A percentile compares a stretch with the other conserved stretches of the same genome.
Evolutionary conservation across 2,113 vertebrate species (phyloP).

Genomic region (Platichthys flesus): DNA sequence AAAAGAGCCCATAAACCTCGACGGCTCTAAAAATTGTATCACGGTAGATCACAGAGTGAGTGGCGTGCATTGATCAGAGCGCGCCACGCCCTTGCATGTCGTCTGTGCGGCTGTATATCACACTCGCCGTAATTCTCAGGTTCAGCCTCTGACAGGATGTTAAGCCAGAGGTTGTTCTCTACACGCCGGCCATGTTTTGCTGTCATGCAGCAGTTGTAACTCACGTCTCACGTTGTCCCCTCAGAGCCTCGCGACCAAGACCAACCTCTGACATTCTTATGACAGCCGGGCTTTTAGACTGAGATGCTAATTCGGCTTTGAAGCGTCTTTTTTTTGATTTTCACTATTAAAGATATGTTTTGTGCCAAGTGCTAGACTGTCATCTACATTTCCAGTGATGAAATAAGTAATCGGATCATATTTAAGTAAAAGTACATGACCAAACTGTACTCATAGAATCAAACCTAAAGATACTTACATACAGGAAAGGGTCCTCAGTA

Average conservation of each 20-base stretch:
- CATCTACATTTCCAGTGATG: no score
- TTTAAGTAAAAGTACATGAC: neutral
- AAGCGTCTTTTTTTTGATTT: no score
- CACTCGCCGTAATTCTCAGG: constrained; percentile 44
- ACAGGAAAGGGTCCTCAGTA: neutral
- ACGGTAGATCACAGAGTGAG: constrained; percentile 38
- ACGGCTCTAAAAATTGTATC: constrained; percentile 19
- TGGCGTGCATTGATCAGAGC: constrained; percentile 25
- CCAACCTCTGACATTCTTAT: constrained; percentile 61
- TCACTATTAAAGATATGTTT: no score
- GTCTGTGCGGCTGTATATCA: constrained; percentile 38
- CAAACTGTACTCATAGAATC: neutral
- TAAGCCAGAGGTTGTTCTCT: constrained; percentile 69
- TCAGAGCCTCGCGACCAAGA: constrained; percentile 30
- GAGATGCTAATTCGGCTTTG: constrained; percentile 44
- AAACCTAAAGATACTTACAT: neutral
- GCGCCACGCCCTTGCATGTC: neutral
- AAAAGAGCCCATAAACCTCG: constrained; percentile 22
- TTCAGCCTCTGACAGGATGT: constrained; percentile 48
- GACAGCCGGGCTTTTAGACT: constrained; percentile 24
- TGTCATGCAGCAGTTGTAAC: constrained; percentile 48
- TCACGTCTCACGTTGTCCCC: constrained; percentile 37
- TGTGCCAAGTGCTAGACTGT: no score
- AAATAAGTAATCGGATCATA: neutral
- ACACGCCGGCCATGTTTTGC: constrained; percentile 58